Conservation (phyloP, 2,888 invertebrate genomes). For the Hyposoter dolosus region DNA sequence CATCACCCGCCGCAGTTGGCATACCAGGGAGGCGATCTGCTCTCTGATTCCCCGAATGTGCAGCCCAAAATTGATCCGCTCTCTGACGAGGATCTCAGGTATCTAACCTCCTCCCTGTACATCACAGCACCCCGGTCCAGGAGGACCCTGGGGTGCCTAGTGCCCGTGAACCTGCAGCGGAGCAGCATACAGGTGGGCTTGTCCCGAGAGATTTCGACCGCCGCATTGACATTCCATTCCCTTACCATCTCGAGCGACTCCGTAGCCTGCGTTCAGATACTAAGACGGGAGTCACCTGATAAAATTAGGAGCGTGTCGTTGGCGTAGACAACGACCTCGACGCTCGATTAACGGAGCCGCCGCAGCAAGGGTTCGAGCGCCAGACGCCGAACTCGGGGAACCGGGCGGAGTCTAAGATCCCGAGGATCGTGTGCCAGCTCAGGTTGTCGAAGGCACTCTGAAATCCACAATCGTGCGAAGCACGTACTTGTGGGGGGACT, state of each 20-base stretch:
- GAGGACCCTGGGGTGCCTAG: slow-evolving; percentile 17
- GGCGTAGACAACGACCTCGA: slow-evolving; percentile 5
- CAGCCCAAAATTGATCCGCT: neutral
- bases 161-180: neutral
- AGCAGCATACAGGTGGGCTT: slow-evolving; percentile 27
- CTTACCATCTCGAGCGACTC: slow-evolving; percentile 22
- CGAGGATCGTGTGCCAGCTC: slow-evolving; percentile 7
- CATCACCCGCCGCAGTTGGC: slow-evolving; percentile 39
- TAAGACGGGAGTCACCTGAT: slow-evolving; percentile 7
- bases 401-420: neutral
- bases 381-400: slow-evolving; percentile 3
- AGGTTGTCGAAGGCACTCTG: slow-evolving; percentile 5
- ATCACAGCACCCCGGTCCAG: slow-evolving; percentile 11
- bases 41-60: neutral
- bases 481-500: neutral
- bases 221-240: slow-evolving; percentile 14
- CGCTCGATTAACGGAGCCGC: slow-evolving; percentile 70
- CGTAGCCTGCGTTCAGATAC: neutral
- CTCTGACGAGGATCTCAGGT: slow-evolving; percentile 4
- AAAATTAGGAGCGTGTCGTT: neutral
- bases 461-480: slow-evolving; percentile 5
- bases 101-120: neutral
- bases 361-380: slow-evolving; percentile 24
- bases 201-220: slow-evolving; percentile 15
- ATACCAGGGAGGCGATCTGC: slow-evolving; percentile 23